Conservation (phyloP, 2,113 vertebrate genomes). For the Mohoua ochrocephala region DNA sequence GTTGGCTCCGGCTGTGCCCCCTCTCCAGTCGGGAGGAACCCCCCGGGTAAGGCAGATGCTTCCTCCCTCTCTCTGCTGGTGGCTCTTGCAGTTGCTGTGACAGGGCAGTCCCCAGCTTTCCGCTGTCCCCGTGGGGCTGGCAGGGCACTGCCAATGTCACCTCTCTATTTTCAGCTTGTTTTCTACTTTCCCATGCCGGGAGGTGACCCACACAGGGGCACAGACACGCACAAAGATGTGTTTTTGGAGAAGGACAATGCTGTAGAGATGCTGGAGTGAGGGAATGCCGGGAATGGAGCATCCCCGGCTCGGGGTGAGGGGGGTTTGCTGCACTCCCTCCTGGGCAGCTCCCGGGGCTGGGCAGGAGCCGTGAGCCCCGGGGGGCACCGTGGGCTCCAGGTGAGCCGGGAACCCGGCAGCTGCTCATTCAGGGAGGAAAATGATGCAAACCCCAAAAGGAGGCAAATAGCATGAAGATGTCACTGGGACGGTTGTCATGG, state of each 20-base stretch:
- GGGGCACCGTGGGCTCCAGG: not conserved
- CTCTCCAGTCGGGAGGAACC: fast-evolving
- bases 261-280: not conserved
- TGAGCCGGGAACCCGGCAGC: not conserved
- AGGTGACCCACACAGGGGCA: not conserved
- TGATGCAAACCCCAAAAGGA: not conserved
- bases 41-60: fast-evolving
- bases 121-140: not conserved
- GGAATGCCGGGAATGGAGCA: fast-evolving
- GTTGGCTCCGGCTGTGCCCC: fast-evolving
- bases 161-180: not conserved
- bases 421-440: not conserved
- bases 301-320: fast-evolving
- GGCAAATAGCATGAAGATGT: not conserved
- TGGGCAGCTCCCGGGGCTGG: not conserved
- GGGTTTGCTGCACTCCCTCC: not conserved
- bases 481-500: slow-evolving; percentile 13
- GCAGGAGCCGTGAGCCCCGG: not conserved
- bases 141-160: not conserved
- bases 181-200: not conserved
- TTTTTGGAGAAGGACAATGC: not conserved
- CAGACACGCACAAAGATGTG: not conserved
- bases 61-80: not conserved
- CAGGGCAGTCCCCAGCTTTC: not conserved
- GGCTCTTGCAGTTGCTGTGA: not conserved